phyloP scores from a whole-genome alignment of 2,797 vertebrate genomes.

The Miichthys miiuy region DNA sequence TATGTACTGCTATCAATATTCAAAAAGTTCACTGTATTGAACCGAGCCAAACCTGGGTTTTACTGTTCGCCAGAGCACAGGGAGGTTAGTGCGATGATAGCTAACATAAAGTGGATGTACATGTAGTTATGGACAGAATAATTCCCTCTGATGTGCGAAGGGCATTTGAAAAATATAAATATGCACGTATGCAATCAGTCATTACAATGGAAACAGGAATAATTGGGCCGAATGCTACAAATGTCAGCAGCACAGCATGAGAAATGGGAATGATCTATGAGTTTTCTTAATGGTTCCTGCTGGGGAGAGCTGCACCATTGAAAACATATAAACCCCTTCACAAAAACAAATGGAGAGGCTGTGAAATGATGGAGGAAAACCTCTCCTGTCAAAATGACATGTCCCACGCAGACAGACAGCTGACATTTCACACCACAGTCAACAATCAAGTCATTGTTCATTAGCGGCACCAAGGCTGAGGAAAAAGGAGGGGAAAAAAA shows the following conservation, averaged over 20 bases:
- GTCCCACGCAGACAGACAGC: constrained; percentile 58
- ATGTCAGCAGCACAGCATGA: constrained; percentile 60
- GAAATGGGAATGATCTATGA: constrained; percentile 63
- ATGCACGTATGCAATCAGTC: constrained; percentile 55
- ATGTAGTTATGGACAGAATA: constrained; percentile 36
- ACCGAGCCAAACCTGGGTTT: constrained; percentile 13
- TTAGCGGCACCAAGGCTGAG: constrained; percentile 52
- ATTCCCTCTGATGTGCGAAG: constrained; percentile 23
- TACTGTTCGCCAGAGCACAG: constrained; percentile 2
- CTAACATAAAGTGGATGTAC: constrained; percentile 4
- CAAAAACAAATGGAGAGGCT: constrained; percentile 32
- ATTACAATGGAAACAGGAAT: constrained; percentile 58
- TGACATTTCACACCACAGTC: constrained; percentile 71
- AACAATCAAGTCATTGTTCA: constrained; percentile 67
- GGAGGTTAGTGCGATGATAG: background rate
- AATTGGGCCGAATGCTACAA: constrained; percentile 56
- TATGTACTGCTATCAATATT: constrained; percentile 37
- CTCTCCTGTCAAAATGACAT: constrained; percentile 58
- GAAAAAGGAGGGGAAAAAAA: constrained; percentile 12
- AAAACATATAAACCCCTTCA: constrained; percentile 43
- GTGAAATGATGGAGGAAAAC: constrained; percentile 31
- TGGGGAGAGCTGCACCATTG: constrained; percentile 26
- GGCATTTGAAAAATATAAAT: constrained; percentile 52
- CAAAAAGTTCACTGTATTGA: constrained; percentile 52
- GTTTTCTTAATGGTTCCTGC: constrained; percentile 42